Evolutionary conservation across 2,888 invertebrate species (phyloP).

Genomic region (Lasius platythorax): DNA sequence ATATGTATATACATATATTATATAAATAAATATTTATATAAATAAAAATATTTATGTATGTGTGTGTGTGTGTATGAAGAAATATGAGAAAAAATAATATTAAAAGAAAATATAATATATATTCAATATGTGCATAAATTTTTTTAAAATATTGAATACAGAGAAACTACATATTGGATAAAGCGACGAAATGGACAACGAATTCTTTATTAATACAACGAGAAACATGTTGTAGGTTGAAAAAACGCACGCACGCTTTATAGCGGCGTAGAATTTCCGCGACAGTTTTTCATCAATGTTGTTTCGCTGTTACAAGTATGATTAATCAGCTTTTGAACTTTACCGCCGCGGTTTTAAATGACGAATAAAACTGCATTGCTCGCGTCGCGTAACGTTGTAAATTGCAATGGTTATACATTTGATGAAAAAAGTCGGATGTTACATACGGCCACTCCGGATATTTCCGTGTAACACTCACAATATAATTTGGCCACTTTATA

Average conservation of each 20-base stretch:
- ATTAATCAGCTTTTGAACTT: conserved; percentile 43
- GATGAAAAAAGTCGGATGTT: background rate
- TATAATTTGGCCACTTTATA: conserved; percentile 6
- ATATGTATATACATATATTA: too few species aligned
- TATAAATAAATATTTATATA: too few species aligned
- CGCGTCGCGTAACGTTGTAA: conserved; percentile 26
- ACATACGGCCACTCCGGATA: background rate
- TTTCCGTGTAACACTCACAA: background rate
- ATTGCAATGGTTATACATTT: conserved; percentile 24
- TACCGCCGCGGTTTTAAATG: conserved; percentile 8
- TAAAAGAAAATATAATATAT: conserved; percentile 1
- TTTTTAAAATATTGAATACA: background rate
- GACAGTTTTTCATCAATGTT: conserved; percentile 28
- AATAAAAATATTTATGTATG: background rate
- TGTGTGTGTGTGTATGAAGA: background rate
- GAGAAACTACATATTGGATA: background rate
- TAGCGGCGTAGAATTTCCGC: background rate
- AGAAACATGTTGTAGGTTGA: background rate
- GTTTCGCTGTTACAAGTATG: conserved; percentile 7
- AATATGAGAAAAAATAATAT: background rate
- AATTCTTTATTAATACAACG: background rate
- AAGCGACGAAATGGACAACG: background rate
- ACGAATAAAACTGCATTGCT: conserved; percentile 20
- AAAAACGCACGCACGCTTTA: background rate
- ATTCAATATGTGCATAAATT: background rate